Percentiles rank a stretch among this genome's conserved stretches.
Conservation (phyloP, 2,113 vertebrate species). For the Piprites chloris region DNA sequence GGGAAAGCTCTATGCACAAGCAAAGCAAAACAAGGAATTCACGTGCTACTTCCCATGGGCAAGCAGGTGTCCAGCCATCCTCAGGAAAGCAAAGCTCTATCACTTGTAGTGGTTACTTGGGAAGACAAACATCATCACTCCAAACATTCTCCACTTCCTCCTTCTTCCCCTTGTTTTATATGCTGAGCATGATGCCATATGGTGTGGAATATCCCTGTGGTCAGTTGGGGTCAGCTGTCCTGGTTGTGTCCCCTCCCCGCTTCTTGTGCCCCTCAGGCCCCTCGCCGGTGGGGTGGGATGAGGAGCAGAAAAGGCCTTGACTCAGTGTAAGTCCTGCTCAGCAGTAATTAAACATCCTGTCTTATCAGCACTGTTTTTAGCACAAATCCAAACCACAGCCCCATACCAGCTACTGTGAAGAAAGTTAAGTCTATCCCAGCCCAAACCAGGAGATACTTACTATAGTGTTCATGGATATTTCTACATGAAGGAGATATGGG, state of each 20-base stretch:
- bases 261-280: background rate
- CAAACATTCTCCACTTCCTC: background rate
- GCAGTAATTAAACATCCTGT: background rate
- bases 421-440: background rate
- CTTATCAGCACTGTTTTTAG: background rate
- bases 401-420: background rate
- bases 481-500: background rate
- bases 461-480: background rate
- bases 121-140: background rate
- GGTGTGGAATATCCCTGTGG: background rate
- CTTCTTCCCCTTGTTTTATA: background rate
- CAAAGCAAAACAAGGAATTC: background rate
- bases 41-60: background rate
- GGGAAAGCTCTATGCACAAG: background rate
- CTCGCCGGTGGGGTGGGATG: background rate
- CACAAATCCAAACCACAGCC: background rate
- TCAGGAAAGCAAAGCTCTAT: background rate
- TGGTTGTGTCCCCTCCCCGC: rapidly evolving
- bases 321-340: background rate
- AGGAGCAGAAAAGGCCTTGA: background rate
- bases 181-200: background rate
- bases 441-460: background rate
- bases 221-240: background rate
- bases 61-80: background rate
- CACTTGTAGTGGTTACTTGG: rapidly evolving